Evolutionary conservation across 1,140 invertebrate genomes (phyloP).

Genomic region (Dolichoris vasculosae): DNA sequence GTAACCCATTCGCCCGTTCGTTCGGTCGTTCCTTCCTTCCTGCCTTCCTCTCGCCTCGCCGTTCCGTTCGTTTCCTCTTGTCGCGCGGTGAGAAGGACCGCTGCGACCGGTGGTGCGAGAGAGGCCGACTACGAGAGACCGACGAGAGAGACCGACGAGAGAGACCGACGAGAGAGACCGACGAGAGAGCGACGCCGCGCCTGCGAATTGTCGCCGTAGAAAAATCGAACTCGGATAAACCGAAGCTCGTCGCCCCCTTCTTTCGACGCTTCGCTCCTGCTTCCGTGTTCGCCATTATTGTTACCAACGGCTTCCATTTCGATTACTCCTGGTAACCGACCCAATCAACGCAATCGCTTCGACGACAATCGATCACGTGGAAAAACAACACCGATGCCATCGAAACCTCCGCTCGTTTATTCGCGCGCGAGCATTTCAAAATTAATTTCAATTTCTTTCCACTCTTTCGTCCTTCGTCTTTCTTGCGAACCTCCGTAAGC

Average conservation of each 20-base stretch:
- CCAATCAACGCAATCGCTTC: background rate
- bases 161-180: constrained; percentile 42
- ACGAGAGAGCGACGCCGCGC: constrained; percentile 66
- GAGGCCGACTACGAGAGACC: background rate
- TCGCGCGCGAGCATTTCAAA: too few relatives aligned
- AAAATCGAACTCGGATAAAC: constrained; percentile 76
- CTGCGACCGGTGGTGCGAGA: constrained; percentile 11
- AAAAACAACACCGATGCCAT: too few relatives aligned
- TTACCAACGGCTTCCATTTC: constrained; percentile 52
- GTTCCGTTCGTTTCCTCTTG: background rate
- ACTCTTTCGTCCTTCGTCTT: too few relatives aligned
- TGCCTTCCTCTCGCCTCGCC: constrained; percentile 41
- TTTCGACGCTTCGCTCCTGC: constrained; percentile 59
- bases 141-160: constrained; percentile 8
- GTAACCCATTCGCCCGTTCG: constrained; percentile 73
- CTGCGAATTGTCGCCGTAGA: constrained; percentile 74
- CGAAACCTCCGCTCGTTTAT: background rate
- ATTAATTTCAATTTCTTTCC: too few relatives aligned
- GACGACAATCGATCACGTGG: too few relatives aligned
- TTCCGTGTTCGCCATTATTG: constrained; percentile 50
- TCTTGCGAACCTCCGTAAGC: too few relatives aligned
- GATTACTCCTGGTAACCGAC: constrained; percentile 37
- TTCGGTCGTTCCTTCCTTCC: constrained; percentile 54
- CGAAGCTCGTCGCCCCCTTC: constrained; percentile 66
- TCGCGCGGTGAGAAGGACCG: constrained; percentile 55